phyloP scores from a whole-genome alignment of 1,140 invertebrate genomes.

The Drosophila chauvacae region DNA sequence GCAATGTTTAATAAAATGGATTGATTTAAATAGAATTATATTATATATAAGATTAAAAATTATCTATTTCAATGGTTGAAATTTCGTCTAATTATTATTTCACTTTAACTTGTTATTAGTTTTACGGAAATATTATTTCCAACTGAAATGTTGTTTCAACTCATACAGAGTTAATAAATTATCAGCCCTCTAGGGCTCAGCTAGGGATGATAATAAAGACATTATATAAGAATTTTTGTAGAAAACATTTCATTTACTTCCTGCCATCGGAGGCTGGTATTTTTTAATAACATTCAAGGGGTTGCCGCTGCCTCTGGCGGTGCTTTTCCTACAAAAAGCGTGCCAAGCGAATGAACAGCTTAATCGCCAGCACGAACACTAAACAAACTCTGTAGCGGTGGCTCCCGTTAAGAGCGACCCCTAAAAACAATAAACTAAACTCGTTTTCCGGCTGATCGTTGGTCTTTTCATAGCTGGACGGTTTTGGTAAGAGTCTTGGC shows the following conservation, averaged over 20 bases:
- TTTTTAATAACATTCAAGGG: slow-evolving; percentile 64
- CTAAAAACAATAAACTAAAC: slow-evolving; percentile 48
- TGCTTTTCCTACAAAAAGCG: slow-evolving; percentile 42
- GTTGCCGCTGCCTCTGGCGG: slow-evolving; percentile 10
- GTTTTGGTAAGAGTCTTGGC: slow-evolving; percentile 17
- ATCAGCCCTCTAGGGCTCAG: background rate
- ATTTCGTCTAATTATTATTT: no score
- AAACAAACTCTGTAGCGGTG: slow-evolving; percentile 45
- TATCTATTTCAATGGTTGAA: no score
- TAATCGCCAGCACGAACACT: slow-evolving; percentile 59
- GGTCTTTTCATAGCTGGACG: slow-evolving; percentile 36
- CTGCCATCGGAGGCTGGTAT: slow-evolving; percentile 51
- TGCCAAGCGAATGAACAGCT: slow-evolving; percentile 70
- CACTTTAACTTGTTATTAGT: background rate
- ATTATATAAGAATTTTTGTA: slow-evolving; percentile 69
- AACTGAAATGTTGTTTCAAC: background rate
- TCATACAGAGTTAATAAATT: background rate
- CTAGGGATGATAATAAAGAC: slow-evolving; percentile 59
- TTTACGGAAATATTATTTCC: background rate
- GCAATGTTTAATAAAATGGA: background rate
- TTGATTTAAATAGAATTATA: background rate
- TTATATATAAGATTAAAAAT: background rate
- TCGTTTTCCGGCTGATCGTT: slow-evolving; percentile 30
- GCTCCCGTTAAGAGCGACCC: slow-evolving; percentile 41
- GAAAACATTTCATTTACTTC: slow-evolving; percentile 51